Base-by-base conservation (phyloP, 2,797 vertebrate genomes). In the Betta splendens region DNA sequence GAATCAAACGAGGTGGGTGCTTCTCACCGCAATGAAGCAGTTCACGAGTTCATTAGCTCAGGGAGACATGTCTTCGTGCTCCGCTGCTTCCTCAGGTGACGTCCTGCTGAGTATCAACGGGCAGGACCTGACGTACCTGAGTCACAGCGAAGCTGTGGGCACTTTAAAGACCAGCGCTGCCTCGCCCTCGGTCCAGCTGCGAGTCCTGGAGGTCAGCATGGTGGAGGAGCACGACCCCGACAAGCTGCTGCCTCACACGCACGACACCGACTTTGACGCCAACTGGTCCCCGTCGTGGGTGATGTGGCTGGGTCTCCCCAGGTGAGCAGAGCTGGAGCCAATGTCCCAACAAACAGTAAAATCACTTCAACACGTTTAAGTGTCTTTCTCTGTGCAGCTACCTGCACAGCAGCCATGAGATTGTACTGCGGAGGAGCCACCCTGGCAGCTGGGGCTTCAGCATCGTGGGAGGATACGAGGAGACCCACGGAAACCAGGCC, bases 381-480 rank as follows among this genome's bases (percentile, higher is more conserved):
- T n/a, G 31, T 31, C 28, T 6, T 31, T 12, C 12, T 31, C 29
- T 10, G 29, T 57, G 71, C 72, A 99, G 98, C 84, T 94, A 93
- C 87, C 93, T 99, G 42, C 94, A 97, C 65, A 97, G 95, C 67
- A 98, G 94, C 81, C 96, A 96, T 63, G 97, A 99, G 32, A 96
- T 98, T 2, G 94, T 99, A 7, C 88, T 99, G 77, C 93, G 95
- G 48, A 91, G 98, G 64, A 98, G 91, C 85, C 94, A 94, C 80
- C 89, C 96, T 4, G 96, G 97, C 59, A 99, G 96, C 82, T 99
- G 98, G 98, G 98, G 98, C 57, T 99, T 99, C 83, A 99, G 98
- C 83, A 99, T 99, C 1, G 98, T 99, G 0, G 98, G 98, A 1
- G 96, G 98, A 48, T 99, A 97, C 0, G 98, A 99, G 85, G 97